phyloP scores from a whole-genome alignment of 1,140 invertebrate genomes.

The Bacillus rossius region DNA sequence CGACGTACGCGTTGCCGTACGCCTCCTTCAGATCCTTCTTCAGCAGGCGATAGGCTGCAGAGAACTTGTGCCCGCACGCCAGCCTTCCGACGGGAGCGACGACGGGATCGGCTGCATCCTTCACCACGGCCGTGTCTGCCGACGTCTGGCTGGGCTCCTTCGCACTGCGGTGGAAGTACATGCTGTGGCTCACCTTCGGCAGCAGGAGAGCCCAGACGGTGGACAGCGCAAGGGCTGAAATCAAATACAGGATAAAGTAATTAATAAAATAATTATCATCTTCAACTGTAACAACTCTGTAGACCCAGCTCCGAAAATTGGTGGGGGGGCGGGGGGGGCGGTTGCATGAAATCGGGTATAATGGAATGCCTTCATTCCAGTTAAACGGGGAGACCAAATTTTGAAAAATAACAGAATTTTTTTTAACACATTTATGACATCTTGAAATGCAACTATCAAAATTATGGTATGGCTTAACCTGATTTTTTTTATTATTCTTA shows the following conservation, averaged over 20 bases:
- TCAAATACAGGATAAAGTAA: neutral
- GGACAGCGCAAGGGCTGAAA: slow-evolving; percentile 59
- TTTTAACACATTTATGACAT: no score
- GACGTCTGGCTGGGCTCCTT: neutral
- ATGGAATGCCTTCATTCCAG: no score
- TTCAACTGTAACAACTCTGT: no score
- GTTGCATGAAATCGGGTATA: no score
- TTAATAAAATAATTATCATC: no score
- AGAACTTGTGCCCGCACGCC: neutral
- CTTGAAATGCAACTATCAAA: no score
- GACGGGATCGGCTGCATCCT: neutral
- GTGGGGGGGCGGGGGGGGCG: no score
- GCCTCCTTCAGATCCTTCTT: slow-evolving; percentile 65
- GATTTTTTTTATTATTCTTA: no score
- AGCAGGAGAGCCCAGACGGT: slow-evolving; percentile 69
- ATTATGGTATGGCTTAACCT: no score
- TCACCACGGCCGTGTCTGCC: neutral
- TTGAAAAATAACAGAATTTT: no score
- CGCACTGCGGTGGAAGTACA: slow-evolving; percentile 67
- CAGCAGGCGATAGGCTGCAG: slow-evolving; percentile 39
- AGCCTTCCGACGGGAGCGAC: neutral
- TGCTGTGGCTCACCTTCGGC: slow-evolving; percentile 64
- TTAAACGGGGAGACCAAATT: no score
- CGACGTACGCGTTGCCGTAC: slow-evolving; percentile 61
- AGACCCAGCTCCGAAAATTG: no score